Evolutionary conservation across 1,140 invertebrate genomes (phyloP).

Genomic region (Tetragonula clypearis): DNA sequence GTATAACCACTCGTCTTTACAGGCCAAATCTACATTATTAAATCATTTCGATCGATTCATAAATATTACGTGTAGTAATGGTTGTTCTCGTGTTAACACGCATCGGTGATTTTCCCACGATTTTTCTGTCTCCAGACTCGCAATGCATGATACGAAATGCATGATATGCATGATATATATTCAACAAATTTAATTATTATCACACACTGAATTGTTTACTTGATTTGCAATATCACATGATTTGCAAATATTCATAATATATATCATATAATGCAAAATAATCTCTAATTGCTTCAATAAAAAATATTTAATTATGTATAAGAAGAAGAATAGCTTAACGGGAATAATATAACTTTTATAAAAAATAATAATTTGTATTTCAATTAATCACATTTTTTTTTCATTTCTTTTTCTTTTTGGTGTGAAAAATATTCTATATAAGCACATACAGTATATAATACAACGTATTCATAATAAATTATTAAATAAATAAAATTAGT

Average conservation of each 20-base stretch:
- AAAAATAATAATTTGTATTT: neutral
- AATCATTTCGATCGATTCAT: neutral
- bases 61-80: slow-evolving; percentile 2
- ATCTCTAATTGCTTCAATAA: neutral
- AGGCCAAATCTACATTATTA: neutral
- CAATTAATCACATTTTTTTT: neutral
- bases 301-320: neutral
- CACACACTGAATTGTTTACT: neutral
- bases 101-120: neutral
- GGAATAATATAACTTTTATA: neutral
- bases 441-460: too few species aligned
- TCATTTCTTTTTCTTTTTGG: too few species aligned
- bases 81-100: neutral
- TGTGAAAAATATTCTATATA: too few species aligned
- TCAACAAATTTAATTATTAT: neutral
- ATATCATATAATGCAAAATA: neutral
- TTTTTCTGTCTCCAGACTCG: too few species aligned
- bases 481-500: too few species aligned
- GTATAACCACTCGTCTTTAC: neutral
- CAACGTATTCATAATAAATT: too few species aligned
- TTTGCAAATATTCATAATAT: neutral
- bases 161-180: neutral
- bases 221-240: too few species aligned
- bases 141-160: neutral
- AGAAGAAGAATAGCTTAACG: accelerated